Evolutionary conservation across 2,797 vertebrate genomes (phyloP).

Genomic region (Rhodeus uyekii): DNA sequence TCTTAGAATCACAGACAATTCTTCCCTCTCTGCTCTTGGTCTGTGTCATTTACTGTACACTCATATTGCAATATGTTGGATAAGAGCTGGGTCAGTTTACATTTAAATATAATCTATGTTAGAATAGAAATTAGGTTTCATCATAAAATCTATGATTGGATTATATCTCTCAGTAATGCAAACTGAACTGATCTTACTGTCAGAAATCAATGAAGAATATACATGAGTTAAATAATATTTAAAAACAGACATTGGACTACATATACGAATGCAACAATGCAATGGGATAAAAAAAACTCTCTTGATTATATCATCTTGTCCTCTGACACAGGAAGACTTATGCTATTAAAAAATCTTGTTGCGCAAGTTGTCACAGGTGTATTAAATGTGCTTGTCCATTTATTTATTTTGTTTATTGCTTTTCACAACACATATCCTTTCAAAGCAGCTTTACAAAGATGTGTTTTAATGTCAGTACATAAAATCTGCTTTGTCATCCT

Average conservation of each 20-base stretch:
- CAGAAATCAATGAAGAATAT: not conserved
- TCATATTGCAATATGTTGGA: not conserved
- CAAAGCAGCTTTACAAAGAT: not conserved
- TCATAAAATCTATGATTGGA: slow-evolving; percentile 1
- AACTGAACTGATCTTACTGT: not conserved
- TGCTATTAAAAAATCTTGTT: not conserved
- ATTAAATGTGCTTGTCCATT: not conserved
- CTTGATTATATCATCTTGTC: no score
- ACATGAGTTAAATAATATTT: not conserved
- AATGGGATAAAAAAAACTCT: not conserved
- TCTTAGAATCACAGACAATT: not conserved
- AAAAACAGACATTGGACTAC: not conserved
- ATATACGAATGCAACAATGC: not conserved
- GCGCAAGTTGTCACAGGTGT: not conserved
- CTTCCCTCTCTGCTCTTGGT: not conserved
- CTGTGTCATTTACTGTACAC: not conserved
- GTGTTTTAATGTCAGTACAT: not conserved
- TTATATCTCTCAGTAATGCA: slow-evolving; percentile 1
- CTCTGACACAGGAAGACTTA: not conserved
- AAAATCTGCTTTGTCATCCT: not conserved
- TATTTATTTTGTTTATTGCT: not conserved
- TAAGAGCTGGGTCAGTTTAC: slow-evolving; percentile 2
- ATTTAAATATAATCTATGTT: slow-evolving; percentile 9
- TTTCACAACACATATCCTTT: not conserved
- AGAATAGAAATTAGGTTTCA: slow-evolving; percentile 1